Evolutionary conservation across 2,888 invertebrate species (phyloP), one percentile per base, ranked within the genome.

Genomic region (Polydesmus complanatus): DNA sequence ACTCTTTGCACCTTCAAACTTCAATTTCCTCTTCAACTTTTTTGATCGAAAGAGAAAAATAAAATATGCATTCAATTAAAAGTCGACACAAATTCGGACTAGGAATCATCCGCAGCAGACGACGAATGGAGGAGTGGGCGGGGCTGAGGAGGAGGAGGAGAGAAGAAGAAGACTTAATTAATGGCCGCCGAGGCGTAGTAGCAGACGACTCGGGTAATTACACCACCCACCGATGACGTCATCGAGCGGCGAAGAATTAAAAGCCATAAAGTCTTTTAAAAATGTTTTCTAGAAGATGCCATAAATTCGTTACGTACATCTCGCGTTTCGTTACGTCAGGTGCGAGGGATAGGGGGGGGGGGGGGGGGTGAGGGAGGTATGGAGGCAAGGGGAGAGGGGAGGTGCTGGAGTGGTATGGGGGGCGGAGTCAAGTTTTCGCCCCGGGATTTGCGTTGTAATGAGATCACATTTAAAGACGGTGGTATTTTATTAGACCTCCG

Each of bases 391-490:
- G 8, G 56, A 27, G 47, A 27, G 47, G 56, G 26, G 27, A 54
- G 54, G 56, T 54, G 54, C n/a, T 8, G 51, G n/a, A 51, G 51
- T 21, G 56, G 22, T 19, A 37, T 56, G 47, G 19, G 22, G 47
- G 19, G 54, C 26, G 26, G 54, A 54, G 54, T 26, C 27, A 21
- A 54, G 23, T 54, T 26, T 26, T 22, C 27, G 56, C 56, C 56
- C 56, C 27, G 56, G 56, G 56, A 56, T 56, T 56, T 56, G 56
- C 27, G 27, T 56, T 56, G 56, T 56, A 56, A 56, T 56, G 56
- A 56, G 56, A 56, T 56, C 56, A 56, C 56, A 56, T 56, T 56
- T 56, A 56, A 37, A 56, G 56, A 56, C 56, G 56, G 27, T 56
- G 56, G 56, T 56, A 56, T 56, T 56, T 56, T 56, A 56, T 56